phyloP scores from a whole-genome alignment of 2,797 vertebrate genomes.

The Cercopithecus neglectus region DNA sequence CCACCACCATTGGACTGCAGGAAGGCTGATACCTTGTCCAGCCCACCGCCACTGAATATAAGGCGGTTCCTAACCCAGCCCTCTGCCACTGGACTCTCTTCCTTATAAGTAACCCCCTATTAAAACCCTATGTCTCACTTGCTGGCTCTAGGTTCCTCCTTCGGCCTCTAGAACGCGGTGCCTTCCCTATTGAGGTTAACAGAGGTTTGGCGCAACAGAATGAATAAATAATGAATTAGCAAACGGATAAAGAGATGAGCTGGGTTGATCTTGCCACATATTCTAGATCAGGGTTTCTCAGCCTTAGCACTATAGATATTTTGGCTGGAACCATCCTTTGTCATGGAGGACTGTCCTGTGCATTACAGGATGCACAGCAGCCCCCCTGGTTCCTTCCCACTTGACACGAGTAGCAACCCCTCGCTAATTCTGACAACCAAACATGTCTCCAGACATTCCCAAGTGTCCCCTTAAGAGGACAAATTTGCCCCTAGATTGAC shows the following conservation, averaged over 20 bases:
- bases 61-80: not conserved
- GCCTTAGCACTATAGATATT: not conserved
- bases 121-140: not conserved
- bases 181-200: not conserved
- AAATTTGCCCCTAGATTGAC: not conserved
- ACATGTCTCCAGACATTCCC: not conserved
- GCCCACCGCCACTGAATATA: not conserved
- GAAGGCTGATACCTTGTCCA: not conserved
- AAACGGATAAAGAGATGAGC: not conserved
- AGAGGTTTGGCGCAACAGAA: not conserved
- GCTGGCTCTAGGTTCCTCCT: not conserved
- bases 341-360: not conserved
- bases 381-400: too few relatives aligned
- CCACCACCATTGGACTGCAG: not conserved
- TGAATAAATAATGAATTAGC: not conserved
- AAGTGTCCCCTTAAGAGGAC: not conserved
- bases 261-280: not conserved
- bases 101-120: not conserved
- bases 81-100: not conserved
- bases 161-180: not conserved
- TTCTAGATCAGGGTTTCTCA: not conserved
- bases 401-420: not conserved
- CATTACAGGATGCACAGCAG: not conserved
- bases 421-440: not conserved
- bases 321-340: not conserved